Evolutionary conservation across 2,797 vertebrate genomes (phyloP).

Genomic region (Sitta carolinensis): DNA sequence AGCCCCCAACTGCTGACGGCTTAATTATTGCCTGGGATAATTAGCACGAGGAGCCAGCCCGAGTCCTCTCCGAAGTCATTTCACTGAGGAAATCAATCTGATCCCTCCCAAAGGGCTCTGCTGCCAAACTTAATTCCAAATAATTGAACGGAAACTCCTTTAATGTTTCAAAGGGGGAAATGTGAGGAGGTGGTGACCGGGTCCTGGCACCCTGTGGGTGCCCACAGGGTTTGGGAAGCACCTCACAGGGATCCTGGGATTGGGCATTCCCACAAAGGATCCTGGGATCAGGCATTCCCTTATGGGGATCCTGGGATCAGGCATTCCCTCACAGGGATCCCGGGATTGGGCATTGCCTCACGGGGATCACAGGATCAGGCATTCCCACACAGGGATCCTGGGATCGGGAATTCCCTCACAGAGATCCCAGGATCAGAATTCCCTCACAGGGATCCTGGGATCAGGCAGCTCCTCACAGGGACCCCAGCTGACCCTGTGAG

Average conservation of each 20-base stretch:
- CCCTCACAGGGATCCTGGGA: accelerated
- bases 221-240: accelerated
- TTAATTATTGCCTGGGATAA: slow-evolving; percentile 62
- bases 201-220: background rate
- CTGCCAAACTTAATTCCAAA: slow-evolving; percentile 70
- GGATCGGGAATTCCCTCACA: accelerated
- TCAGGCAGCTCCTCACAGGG: accelerated
- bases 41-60: slow-evolving; percentile 49
- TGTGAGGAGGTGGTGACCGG: background rate
- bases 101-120: slow-evolving; percentile 56
- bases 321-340: accelerated
- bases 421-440: accelerated
- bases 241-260: background rate
- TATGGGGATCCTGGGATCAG: accelerated
- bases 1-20: slow-evolving; percentile 40
- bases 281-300: accelerated
- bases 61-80: slow-evolving; percentile 61
- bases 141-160: slow-evolving; percentile 42
- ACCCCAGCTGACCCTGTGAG: accelerated
- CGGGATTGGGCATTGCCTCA: accelerated
- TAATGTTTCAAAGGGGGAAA: slow-evolving; percentile 6
- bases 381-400: accelerated
- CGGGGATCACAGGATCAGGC: background rate
- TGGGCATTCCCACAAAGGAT: accelerated
- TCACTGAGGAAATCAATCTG: slow-evolving; percentile 66